Evolutionary conservation across 2,888 invertebrate species (phyloP).

Genomic region (Prenolepis imparis): DNA sequence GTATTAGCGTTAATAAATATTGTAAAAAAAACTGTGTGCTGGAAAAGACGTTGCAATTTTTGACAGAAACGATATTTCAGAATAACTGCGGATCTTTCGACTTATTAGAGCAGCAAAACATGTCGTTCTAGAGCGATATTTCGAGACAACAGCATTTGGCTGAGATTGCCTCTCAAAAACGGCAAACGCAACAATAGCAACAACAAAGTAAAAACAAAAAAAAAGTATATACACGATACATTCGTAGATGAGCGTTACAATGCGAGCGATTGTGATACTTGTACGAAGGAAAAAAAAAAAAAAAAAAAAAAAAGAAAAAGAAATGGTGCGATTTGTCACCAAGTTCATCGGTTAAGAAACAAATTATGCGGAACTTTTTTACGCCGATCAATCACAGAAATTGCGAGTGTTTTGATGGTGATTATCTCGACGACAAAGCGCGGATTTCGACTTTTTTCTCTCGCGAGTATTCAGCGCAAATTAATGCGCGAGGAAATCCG

Average conservation of each 20-base stretch:
- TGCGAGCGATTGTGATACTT: constrained; percentile 74
- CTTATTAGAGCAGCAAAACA: constrained; percentile 25
- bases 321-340: constrained; percentile 53
- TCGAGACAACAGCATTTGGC: constrained; percentile 36
- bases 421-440: constrained; percentile 30
- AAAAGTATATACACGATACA: constrained; percentile 60
- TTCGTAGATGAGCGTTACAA: constrained; percentile 62
- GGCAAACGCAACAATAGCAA: background rate
- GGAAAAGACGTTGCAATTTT: background rate
- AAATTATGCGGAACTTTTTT: constrained; percentile 74
- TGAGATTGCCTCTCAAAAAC: background rate
- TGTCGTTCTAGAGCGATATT: constrained; percentile 26
- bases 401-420: constrained; percentile 62
- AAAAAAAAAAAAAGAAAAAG: background rate
- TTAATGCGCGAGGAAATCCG: background rate
- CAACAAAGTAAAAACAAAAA: background rate
- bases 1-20: background rate
- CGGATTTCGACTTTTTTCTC: constrained; percentile 48
- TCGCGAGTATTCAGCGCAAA: constrained; percentile 7
- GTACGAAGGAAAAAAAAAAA: constrained; percentile 43
- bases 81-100: constrained; percentile 35
- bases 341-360: constrained; percentile 69
- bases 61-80: constrained; percentile 16
- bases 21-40: background rate
- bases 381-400: constrained; percentile 69